Evolutionary conservation across 2,113 vertebrate genomes (phyloP).

Genomic region (Esox niger): DNA sequence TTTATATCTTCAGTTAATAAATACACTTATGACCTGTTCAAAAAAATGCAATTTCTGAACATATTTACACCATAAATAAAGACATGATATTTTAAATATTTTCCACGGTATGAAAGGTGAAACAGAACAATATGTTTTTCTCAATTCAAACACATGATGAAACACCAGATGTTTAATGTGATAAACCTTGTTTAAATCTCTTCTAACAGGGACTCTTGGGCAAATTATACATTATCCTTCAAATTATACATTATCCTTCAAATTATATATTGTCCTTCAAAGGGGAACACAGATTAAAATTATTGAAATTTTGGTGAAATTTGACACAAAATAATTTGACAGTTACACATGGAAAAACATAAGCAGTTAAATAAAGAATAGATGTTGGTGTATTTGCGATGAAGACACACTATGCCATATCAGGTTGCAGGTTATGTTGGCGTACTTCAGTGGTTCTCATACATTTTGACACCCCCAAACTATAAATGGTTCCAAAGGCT

Average conservation of each 20-base stretch:
- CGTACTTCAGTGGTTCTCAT: too few relatives aligned
- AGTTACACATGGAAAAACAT: conserved; percentile 69
- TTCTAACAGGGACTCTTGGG: too few relatives aligned
- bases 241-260: too few relatives aligned
- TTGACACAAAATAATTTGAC: conserved; percentile 60
- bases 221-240: too few relatives aligned
- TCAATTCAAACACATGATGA: conserved; percentile 1
- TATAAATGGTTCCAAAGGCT: too few relatives aligned
- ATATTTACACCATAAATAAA: conserved; percentile 99
- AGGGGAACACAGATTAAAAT: too few relatives aligned
- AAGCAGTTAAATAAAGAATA: conserved; percentile 39
- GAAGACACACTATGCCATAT: conserved; percentile 30
- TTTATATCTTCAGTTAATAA: conserved; percentile 89
- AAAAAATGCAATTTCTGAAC: conserved; percentile 76
- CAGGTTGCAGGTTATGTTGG: conserved; percentile 48
- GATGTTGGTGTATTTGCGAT: conserved; percentile 41
- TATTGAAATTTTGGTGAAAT: conserved; percentile 47
- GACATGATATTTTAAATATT: conserved; percentile 82
- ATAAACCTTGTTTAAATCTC: not conserved
- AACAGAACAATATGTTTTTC: conserved; percentile 50
- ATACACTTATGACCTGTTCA: conserved; percentile 88
- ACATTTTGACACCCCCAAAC: too few relatives aligned
- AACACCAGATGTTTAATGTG: not conserved
- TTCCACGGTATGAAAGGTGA: conserved; percentile 56
- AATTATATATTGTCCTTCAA: too few relatives aligned